A percentile compares a stretch with the other conserved stretches of the same genome.
These are phyloP conservation scores for Plebejus melissa DNA, from an alignment of 2,888 invertebrate genomes.

Conservation along the genomic window DNA sequence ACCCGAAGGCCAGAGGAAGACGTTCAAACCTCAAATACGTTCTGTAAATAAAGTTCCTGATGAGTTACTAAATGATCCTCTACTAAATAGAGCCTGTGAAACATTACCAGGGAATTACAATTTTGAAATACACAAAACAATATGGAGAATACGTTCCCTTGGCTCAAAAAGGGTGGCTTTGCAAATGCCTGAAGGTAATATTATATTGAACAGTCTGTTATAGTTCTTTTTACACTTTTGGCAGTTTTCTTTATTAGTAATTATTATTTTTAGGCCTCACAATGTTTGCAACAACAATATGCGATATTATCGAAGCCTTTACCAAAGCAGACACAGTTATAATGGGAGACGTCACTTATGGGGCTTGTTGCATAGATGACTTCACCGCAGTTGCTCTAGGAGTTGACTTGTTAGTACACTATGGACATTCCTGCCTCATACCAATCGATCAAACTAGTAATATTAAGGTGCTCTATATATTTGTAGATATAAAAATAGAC, in stretches of 20 bases:
- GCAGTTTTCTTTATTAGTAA: background rate
- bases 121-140: conserved; percentile 98
- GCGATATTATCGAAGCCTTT: conserved; percentile 94
- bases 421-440: conserved; percentile 98
- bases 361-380: conserved; percentile 99
- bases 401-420: conserved; percentile 95
- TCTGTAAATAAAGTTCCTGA: conserved; percentile 89
- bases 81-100: conserved; percentile 85
- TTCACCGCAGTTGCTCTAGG: conserved; percentile 94
- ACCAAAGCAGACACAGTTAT: conserved; percentile 95
- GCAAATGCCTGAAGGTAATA: conserved; percentile 95
- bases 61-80: conserved; percentile 85
- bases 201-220: background rate
- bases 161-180: conserved; percentile 93
- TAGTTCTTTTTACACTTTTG: background rate
- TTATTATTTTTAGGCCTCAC: conserved; percentile 81
- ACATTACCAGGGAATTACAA: conserved; percentile 95
- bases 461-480: conserved; percentile 96
- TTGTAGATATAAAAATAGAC: conserved; percentile 99
- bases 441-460: conserved; percentile 91
- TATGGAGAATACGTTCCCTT: conserved; percentile 95
- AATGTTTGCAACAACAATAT: conserved; percentile 94
- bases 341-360: conserved; percentile 99
- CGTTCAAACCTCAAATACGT: conserved; percentile 86
- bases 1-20: conserved; percentile 84